Conservation (phyloP, 2,797 vertebrate genomes). For the Muscicapa striata region DNA sequence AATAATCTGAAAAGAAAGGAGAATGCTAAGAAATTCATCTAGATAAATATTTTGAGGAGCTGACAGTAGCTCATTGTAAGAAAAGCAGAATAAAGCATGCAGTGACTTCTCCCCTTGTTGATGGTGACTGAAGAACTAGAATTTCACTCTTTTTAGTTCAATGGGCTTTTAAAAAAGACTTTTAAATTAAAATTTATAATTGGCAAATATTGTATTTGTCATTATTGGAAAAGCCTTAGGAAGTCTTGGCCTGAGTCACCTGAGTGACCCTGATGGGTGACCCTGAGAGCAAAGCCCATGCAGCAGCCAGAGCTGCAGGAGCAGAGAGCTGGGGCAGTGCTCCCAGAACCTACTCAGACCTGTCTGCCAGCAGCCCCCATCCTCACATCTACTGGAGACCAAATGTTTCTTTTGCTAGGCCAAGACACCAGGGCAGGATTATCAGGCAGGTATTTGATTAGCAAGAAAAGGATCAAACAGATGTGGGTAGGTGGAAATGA, state of each 20-base stretch:
- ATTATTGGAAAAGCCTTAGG: background rate
- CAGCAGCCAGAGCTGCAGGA: background rate
- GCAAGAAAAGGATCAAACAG: background rate
- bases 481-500: accelerated
- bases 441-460: background rate
- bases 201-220: background rate
- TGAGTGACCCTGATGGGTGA: background rate
- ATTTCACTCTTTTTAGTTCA: background rate
- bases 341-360: background rate
- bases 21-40: background rate
- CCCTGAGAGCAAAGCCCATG: background rate
- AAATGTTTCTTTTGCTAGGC: background rate
- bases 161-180: background rate
- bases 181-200: background rate
- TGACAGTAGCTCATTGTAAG: background rate
- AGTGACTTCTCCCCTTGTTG: background rate
- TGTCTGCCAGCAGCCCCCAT: background rate
- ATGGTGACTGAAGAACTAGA: background rate
- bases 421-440: background rate
- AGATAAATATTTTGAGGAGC: background rate
- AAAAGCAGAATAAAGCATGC: background rate
- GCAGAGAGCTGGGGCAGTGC: background rate
- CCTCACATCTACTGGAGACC: background rate
- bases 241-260: background rate
- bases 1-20: background rate